Conservation (phyloP, 2,113 vertebrate genomes). For the Okapia johnstoni region DNA sequence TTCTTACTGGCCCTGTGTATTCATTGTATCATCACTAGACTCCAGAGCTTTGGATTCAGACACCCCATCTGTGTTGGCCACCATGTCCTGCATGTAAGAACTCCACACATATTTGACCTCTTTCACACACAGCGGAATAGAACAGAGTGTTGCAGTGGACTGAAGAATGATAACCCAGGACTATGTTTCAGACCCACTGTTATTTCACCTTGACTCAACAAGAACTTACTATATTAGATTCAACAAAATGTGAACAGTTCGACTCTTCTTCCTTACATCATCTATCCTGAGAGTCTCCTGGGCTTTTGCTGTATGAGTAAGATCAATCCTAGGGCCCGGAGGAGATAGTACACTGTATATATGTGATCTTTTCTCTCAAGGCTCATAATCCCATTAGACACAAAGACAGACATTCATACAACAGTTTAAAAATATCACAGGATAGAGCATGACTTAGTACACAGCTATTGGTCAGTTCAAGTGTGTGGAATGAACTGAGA, state of each 20-base stretch:
- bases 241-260: not conserved
- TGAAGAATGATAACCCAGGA: not conserved
- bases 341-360: not conserved
- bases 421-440: not conserved
- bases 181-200: not conserved
- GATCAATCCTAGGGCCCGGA: not conserved
- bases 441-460: not conserved
- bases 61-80: not conserved
- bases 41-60: not conserved
- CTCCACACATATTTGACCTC: not conserved
- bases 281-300: not conserved
- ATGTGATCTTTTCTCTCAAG: not conserved
- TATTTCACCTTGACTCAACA: not conserved
- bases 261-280: not conserved
- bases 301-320: not conserved
- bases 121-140: not conserved
- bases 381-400: not conserved
- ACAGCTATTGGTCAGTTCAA: not conserved
- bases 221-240: not conserved
- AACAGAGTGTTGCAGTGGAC: not conserved
- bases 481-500: not conserved
- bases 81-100: accelerated
- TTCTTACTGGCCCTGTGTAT: not conserved
- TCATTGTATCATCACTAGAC: not conserved
- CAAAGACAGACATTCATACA: not conserved